Conservation (phyloP, 2,888 invertebrate genomes). For the Aleiodes testaceus region DNA sequence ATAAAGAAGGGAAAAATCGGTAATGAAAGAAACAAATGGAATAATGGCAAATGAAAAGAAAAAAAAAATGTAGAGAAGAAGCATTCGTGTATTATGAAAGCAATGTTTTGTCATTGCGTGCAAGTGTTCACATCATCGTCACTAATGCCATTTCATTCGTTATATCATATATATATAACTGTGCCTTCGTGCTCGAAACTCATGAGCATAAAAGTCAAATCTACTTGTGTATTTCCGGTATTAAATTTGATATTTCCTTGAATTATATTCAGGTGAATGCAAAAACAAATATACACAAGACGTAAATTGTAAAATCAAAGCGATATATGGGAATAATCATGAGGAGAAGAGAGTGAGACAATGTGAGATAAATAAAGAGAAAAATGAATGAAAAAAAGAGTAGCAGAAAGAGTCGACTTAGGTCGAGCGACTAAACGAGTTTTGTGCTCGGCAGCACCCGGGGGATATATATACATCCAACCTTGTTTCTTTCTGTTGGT, state of each 20-base stretch:
- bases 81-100: background rate
- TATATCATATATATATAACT: background rate
- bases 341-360: background rate
- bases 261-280: background rate
- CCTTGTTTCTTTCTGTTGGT: constrained; percentile 35
- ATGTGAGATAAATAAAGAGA: constrained; percentile 15
- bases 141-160: constrained; percentile 1
- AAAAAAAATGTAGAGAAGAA: constrained; percentile 18
- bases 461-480: constrained; percentile 30
- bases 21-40: constrained; percentile 3
- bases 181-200: background rate
- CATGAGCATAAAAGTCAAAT: background rate
- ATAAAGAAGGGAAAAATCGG: constrained; percentile 41
- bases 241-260: background rate
- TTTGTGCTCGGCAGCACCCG: constrained; percentile 27
- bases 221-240: constrained; percentile 12
- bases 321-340: constrained; percentile 6
- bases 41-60: constrained; percentile 16
- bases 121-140: constrained; percentile 10
- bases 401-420: constrained; percentile 38
- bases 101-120: constrained; percentile 14
- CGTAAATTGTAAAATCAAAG: too few species aligned
- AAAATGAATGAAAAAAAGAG: constrained; percentile 45
- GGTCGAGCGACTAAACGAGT: constrained; percentile 33
- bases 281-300: too few species aligned